Percentiles rank a stretch among this genome's conserved stretches.
Evolutionary conservation across 2,113 vertebrate genomes (phyloP).

Genomic region (Rana temporaria): DNA sequence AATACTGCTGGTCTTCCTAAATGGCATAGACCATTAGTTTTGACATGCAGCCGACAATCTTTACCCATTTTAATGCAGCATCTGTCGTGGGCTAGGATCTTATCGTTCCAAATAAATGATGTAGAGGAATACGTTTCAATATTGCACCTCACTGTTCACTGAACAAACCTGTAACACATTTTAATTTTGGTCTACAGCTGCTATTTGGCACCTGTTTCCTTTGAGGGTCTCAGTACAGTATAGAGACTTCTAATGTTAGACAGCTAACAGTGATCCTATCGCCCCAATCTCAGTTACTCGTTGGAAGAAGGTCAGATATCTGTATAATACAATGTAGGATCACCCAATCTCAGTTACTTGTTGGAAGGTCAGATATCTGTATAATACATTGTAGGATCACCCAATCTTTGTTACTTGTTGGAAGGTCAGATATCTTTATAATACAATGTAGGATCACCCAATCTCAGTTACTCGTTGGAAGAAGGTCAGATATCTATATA

Average conservation of each 20-base stretch:
- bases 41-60: conserved; percentile 56
- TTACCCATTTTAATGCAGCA: conserved; percentile 28
- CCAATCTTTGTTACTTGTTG: too few species aligned
- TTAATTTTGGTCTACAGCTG: not conserved
- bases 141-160: not conserved
- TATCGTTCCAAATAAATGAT: conserved; percentile 28
- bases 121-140: conserved; percentile 16
- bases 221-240: not conserved
- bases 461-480: too few species aligned
- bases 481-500: too few species aligned
- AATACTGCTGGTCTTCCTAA: conserved; percentile 1
- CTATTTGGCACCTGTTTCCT: not conserved
- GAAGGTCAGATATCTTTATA: too few species aligned
- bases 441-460: too few species aligned
- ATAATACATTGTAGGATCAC: too few species aligned
- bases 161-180: not conserved
- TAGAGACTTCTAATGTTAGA: not conserved
- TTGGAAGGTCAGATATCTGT: too few species aligned
- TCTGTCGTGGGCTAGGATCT: conserved; percentile 22
- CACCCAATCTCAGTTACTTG: too few species aligned
- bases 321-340: not conserved
- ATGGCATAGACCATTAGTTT: conserved; percentile 44
- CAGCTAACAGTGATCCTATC: not conserved
- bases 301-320: not conserved
- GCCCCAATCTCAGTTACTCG: not conserved